These are phyloP conservation scores for Haliclystus octoradiatus DNA, from an alignment of 30 jellyfish, hydroid and myxozoan genomes.

Conservation along the genomic window DNA sequence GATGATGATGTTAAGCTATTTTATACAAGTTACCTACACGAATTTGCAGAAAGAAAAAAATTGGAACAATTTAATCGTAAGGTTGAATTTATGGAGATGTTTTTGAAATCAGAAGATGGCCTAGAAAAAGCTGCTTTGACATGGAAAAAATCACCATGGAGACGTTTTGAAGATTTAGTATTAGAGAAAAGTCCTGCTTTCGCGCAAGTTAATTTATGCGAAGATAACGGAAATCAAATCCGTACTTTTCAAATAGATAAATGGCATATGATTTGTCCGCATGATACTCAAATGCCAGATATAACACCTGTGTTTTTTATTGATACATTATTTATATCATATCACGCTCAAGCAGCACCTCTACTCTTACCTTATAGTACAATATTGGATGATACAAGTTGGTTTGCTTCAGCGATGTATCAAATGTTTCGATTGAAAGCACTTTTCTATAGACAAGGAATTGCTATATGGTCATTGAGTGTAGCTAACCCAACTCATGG, in stretches of 20 bases:
- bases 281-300: constrained; percentile 29
- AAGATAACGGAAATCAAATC: no score
- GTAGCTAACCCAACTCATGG: constrained; percentile 32
- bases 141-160: constrained; percentile 37
- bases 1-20: constrained; percentile 44
- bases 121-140: constrained; percentile 11
- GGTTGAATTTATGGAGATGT: constrained; percentile 4
- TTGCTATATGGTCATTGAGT: constrained; percentile 21
- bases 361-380: constrained; percentile 38
- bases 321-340: constrained; percentile 43
- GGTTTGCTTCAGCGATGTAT: constrained; percentile 43
- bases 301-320: constrained; percentile 21
- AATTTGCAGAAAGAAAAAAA: constrained; percentile 13
- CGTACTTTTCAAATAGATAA: constrained; percentile 11
- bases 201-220: constrained; percentile 28
- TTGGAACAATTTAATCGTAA: constrained; percentile 13
- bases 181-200: constrained; percentile 37
- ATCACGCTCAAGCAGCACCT: constrained; percentile 40
- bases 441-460: constrained; percentile 26
- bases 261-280: constrained; percentile 35
- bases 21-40: constrained; percentile 26
- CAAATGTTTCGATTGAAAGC: constrained; percentile 39
- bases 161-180: constrained; percentile 35
- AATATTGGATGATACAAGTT: constrained; percentile 24
- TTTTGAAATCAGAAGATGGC: constrained; percentile 21